Evolutionary conservation across 1,140 invertebrate species (phyloP), one percentile per base, ranked within the genome.

Genomic region (Magallana ariakensis): DNA sequence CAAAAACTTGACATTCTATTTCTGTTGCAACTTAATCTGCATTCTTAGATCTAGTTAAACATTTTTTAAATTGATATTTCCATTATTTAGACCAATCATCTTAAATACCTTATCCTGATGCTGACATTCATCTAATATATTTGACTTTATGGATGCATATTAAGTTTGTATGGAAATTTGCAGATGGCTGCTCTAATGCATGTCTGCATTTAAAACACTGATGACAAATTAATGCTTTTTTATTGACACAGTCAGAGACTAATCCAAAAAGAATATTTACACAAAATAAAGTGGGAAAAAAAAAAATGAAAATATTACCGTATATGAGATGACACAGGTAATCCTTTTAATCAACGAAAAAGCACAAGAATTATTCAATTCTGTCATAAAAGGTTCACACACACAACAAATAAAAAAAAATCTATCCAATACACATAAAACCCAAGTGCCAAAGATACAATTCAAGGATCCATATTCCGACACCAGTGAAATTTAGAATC

Each of bases 381-480:
- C 66, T 75, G 66, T 75, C 33, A 75, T 75, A 9, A 13, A 62
- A n/a, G 16, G 58, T n/a, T 62, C 58, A 62, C 58, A 62, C 19
- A 75, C 19, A 46, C 33, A 46, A 46, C 33, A 46, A 46, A 46
- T 46, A 46, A 46, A 46, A 5, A 46, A 75, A 75, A 75, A 75
- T 75, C 22, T 13, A 11, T 75, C 66, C 66, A 26, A 75, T 75
- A 26, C 66, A 75, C 22, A 75, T 26, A 75, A 75, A 75, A 46
- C 33, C 33, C 33, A 46, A 46, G 15, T 5, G 1, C 22, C 22
- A 26, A 26, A 75, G 33, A 75, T 75, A 75, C 33, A 11, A 75
- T 26, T 75, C 66, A 75, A 75, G 66, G 66, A 75, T 75, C 66
- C 66, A 75, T 75, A 26, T 75, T 75, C 22, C 66, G 33, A 9